These are phyloP conservation scores for Mimas tiliae DNA, from an alignment of 2,888 invertebrate species.

Conservation along the genomic window DNA sequence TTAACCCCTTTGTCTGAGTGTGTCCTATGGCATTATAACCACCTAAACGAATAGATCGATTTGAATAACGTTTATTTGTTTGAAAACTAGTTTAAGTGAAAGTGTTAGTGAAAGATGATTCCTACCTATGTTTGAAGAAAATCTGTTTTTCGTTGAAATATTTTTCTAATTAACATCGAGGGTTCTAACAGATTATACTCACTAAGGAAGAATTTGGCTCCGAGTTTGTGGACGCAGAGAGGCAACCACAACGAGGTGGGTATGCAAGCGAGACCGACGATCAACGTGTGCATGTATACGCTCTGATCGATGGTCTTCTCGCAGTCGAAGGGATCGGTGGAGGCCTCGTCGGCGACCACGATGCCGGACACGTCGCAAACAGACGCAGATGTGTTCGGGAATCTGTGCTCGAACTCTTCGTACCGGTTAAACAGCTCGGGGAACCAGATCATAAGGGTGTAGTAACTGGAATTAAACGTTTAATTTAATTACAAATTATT, in stretches of 20 bases:
- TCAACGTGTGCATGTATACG: conserved; percentile 91
- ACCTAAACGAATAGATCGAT: too few species aligned
- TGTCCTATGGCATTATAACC: too few species aligned
- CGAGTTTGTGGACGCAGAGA: conserved; percentile 90
- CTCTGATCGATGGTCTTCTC: conserved; percentile 86
- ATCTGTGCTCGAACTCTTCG: conserved; percentile 88
- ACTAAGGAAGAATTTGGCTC: conserved; percentile 93
- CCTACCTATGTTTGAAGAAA: too few species aligned
- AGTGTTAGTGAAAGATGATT: too few species aligned
- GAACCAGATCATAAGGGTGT: conserved; percentile 96
- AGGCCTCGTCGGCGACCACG: conserved; percentile 75
- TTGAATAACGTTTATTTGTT: too few species aligned
- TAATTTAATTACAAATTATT: not conserved
- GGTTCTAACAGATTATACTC: conserved; percentile 55
- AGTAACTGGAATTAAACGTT: conserved; percentile 87
- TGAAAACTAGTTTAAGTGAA: too few species aligned
- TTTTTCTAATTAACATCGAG: too few species aligned
- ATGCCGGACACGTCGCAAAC: conserved; percentile 91
- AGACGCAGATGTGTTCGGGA: conserved; percentile 88
- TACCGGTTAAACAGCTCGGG: conserved; percentile 94
- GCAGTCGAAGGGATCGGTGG: conserved; percentile 84
- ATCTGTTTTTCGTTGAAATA: too few species aligned
- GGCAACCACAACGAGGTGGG: conserved; percentile 92
- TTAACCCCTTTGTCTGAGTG: too few species aligned
- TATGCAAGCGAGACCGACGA: conserved; percentile 91